Percentiles rank a stretch among this genome's conserved stretches.
phyloP scores from a whole-genome alignment of 2,888 invertebrate genomes.

The Drosophila putrida region DNA sequence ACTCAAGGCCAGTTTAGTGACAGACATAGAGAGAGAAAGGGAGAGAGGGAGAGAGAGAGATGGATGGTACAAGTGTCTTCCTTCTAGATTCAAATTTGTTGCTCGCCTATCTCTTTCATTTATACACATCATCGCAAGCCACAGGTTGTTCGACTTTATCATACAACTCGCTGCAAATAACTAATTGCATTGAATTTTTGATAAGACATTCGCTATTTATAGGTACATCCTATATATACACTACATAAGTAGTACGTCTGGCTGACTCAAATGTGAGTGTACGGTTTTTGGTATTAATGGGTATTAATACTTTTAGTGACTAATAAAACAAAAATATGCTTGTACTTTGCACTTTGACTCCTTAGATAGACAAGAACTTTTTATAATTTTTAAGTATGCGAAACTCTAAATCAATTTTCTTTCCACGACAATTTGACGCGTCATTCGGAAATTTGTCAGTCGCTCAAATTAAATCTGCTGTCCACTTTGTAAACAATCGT shows the following conservation, averaged over 20 bases:
- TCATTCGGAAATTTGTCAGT: no score
- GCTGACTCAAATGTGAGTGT: conserved; percentile 4
- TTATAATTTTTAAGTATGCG: background rate
- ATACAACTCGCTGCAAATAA: conserved; percentile 3
- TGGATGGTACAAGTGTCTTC: background rate
- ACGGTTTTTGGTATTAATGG: background rate
- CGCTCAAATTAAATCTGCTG: no score
- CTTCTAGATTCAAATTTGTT: conserved; percentile 2
- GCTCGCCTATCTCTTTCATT: background rate
- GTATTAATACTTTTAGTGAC: background rate
- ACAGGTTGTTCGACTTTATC: conserved; percentile 17
- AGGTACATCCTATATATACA: background rate
- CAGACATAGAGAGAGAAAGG: background rate
- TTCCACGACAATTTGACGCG: no score
- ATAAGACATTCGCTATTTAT: conserved; percentile 26
- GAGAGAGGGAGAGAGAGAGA: background rate
- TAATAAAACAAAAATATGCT: background rate
- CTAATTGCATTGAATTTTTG: conserved; percentile 18
- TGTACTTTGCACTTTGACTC: conserved; percentile 15
- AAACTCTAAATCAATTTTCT: conserved; percentile 19
- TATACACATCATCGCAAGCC: background rate
- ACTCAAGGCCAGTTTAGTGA: conserved; percentile 41
- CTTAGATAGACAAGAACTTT: background rate
- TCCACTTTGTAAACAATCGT: no score
- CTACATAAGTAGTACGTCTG: no score